These are phyloP conservation scores for Eupristina koningsbergeri DNA, from an alignment of 1,140 invertebrate species.

Conservation along the genomic window DNA sequence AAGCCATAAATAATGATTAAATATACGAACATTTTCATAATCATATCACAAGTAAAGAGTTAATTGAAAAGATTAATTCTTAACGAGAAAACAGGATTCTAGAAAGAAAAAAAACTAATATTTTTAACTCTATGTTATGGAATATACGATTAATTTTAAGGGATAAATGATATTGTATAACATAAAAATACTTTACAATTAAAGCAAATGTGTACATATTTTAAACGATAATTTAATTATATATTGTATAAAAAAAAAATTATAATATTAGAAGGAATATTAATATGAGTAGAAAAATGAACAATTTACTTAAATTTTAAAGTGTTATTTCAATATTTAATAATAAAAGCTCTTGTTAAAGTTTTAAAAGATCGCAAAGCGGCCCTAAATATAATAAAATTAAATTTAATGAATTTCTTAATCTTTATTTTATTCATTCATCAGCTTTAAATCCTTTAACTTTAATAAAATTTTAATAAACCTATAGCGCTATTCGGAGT, in stretches of 20 bases:
- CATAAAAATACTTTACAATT: too few species aligned
- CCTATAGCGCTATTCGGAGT: neutral
- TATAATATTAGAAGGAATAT: too few species aligned
- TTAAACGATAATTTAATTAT: too few species aligned
- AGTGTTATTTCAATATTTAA: neutral
- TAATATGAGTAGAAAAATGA: too few species aligned
- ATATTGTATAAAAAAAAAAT: too few species aligned
- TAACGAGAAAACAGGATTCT: too few species aligned
- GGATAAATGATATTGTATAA: too few species aligned
- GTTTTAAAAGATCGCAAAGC: neutral
- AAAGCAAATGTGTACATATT: too few species aligned
- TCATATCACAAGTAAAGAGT: neutral
- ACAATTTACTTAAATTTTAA: too few species aligned
- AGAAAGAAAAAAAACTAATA: neutral
- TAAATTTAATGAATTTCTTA: neutral
- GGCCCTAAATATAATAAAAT: neutral
- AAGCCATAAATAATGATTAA: neutral
- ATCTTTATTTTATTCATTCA: too few species aligned
- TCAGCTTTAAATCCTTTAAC: neutral
- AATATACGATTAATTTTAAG: too few species aligned
- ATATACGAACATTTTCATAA: constrained; percentile 4
- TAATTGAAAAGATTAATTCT: neutral
- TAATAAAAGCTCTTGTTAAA: neutral
- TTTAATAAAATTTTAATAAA: neutral
- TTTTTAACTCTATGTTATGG: neutral